Base-by-base conservation (phyloP, 2,888 invertebrate genomes). In the Hymenopus coronatus region DNA sequence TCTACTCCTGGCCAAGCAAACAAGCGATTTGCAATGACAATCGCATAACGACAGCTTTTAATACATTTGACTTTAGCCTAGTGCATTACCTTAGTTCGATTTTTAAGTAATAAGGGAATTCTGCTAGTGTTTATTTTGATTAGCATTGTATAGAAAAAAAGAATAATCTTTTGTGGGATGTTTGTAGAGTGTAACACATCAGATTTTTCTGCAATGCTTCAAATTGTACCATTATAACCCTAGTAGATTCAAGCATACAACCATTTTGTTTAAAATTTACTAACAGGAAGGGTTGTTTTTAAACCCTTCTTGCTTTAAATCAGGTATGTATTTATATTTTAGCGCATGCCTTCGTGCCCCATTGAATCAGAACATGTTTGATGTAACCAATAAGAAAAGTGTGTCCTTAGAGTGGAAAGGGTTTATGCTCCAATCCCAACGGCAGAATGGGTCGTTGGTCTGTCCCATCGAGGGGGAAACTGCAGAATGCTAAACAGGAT, bases 341-440 rank as follows among this genome's bases (percentile, higher is more conserved):
- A 46, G n/a, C 46, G 25, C 46, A 40, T 40, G 15, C 85, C 25
- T 84, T 84, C 84, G 15, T 84, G 30, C 25, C 40, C 84, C 84
- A 85, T 85, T 85, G 84, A 86, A 86, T 86, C 28, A 40, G 86
- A 81, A 82, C 33, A 27, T 82, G 87, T 87, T 82, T 87, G 87
- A 87, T 82, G 87, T 82, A 87, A 87, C 87, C 87, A 87, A 87
- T 87, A 82, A 87, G 87, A 27, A n/a, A 87, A 87, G 87, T 82
- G 87, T 87, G 87, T 28, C 82, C 30, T n/a, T 12, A 33, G 20
- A 70, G 54, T 15, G 54, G 54, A 70, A 70, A 70, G 25, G 54
- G 54, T 15, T 70, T 70, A 25, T 2, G 4, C 54, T 70, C 54
- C 54, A 70, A 70, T 70, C 54, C 54, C 40, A 87, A 82, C 82